phyloP scores from a whole-genome alignment of 1,140 invertebrate genomes.

The Drosophila simulans region DNA sequence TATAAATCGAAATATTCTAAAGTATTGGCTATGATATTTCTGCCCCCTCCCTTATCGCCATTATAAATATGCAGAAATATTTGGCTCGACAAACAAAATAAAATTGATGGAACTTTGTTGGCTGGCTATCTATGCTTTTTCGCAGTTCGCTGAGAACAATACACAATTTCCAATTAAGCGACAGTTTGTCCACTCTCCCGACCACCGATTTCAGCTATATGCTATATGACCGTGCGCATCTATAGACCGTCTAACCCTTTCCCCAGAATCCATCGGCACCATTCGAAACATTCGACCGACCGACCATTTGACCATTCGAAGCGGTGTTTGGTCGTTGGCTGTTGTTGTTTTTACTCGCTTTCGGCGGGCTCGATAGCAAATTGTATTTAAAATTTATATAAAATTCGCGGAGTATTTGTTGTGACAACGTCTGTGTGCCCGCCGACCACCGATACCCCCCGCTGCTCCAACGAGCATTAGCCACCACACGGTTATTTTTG shows the following conservation, averaged over 20 bases:
- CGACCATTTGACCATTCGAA: neutral
- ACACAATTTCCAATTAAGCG: conserved; percentile 78
- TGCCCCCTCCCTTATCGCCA: neutral
- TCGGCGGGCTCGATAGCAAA: conserved; percentile 71
- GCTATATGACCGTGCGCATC: neutral
- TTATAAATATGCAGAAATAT: conserved; percentile 3
- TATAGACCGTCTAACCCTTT: conserved; percentile 34
- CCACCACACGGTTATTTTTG: conserved; percentile 69
- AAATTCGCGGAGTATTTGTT: conserved; percentile 74
- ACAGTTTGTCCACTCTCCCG: conserved; percentile 52
- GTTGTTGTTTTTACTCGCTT: conserved; percentile 44
- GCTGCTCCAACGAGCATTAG: neutral
- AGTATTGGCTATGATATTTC: neutral
- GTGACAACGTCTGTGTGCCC: conserved; percentile 69
- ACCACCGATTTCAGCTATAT: neutral
- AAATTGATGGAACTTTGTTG: neutral
- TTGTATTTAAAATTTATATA: conserved; percentile 83
- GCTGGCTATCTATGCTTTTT: conserved; percentile 30
- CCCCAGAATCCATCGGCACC: conserved; percentile 9
- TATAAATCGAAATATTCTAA: too few species aligned
- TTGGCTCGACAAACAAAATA: neutral
- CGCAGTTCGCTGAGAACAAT: conserved; percentile 53
- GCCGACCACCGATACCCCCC: neutral
- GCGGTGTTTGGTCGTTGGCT: conserved; percentile 12
- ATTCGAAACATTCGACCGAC: conserved; percentile 10